These are phyloP conservation scores for Drosophila arawakana DNA, from an alignment of 1,140 invertebrate species.

Conservation along the genomic window DNA sequence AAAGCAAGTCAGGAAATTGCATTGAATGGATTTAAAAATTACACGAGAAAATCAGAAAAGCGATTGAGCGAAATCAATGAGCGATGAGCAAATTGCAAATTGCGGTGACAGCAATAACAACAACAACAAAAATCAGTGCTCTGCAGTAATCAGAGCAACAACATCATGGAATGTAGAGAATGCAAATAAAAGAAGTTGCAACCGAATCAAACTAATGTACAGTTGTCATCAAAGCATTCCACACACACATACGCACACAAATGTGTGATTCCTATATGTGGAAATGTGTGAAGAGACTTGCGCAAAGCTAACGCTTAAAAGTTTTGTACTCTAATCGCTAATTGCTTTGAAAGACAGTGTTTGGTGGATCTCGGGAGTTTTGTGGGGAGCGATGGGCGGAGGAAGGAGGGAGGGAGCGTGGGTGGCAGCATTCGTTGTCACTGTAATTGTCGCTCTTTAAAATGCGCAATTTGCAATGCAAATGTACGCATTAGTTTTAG, in stretches of 20 bases:
- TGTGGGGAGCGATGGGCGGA: no score
- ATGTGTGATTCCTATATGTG: constrained; percentile 5
- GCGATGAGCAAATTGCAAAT: constrained; percentile 74
- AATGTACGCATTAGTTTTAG: constrained; percentile 78
- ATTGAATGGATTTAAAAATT: constrained; percentile 72
- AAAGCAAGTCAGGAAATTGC: constrained; percentile 79
- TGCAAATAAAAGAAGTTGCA: constrained; percentile 57
- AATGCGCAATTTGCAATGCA: constrained; percentile 82
- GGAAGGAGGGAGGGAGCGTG: not conserved
- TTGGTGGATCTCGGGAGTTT: not conserved
- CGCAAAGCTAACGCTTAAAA: constrained; percentile 63
- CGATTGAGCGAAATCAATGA: constrained; percentile 72
- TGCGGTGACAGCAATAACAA: constrained; percentile 34
- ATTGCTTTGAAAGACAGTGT: constrained; percentile 74
- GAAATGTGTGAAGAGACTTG: not conserved
- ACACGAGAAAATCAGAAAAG: constrained; percentile 59
- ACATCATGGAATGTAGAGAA: constrained; percentile 31
- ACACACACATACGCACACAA: constrained; percentile 5
- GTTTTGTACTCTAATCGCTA: constrained; percentile 76
- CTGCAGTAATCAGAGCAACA: constrained; percentile 3
- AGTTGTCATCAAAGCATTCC: constrained; percentile 48
- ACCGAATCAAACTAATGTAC: constrained; percentile 68
- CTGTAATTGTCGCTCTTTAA: constrained; percentile 79
- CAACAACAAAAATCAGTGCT: constrained; percentile 21
- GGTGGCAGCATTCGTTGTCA: constrained; percentile 14